These are phyloP conservation scores for Furnarius figulus DNA, from an alignment of 2,113 vertebrate species.

Conservation along the genomic window DNA sequence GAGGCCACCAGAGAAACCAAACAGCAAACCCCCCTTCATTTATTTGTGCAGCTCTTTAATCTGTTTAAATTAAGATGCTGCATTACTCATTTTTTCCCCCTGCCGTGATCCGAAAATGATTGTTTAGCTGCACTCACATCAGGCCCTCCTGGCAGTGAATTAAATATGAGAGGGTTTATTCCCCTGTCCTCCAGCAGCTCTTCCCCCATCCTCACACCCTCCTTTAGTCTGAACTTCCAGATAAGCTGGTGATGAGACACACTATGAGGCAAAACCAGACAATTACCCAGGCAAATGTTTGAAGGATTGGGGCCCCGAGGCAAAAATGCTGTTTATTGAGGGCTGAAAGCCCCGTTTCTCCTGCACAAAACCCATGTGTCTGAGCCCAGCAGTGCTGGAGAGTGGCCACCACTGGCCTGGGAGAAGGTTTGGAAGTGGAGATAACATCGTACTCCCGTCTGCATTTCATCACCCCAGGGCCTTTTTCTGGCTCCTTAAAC, in stretches of 20 bases:
- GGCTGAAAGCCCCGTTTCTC: slow-evolving; percentile 59
- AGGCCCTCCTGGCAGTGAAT: slow-evolving; percentile 58
- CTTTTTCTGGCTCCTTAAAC: slow-evolving; percentile 51
- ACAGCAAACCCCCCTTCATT: neutral
- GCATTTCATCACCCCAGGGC: slow-evolving; percentile 67
- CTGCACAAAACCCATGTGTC: slow-evolving; percentile 38
- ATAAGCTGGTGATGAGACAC: slow-evolving; percentile 44
- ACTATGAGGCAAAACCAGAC: slow-evolving; percentile 61
- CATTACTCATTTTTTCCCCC: slow-evolving; percentile 35
- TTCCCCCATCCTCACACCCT: slow-evolving; percentile 39
- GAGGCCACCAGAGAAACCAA: neutral
- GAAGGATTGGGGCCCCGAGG: slow-evolving; percentile 70
- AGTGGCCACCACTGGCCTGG: slow-evolving; percentile 70
- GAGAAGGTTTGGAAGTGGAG: slow-evolving; percentile 57
- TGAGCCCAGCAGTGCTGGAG: slow-evolving; percentile 56
- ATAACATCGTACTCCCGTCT: slow-evolving; percentile 75
- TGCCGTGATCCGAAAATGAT: slow-evolving; percentile 16
- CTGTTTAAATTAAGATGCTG: slow-evolving; percentile 23
- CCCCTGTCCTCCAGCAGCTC: slow-evolving; percentile 3
- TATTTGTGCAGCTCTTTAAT: neutral
- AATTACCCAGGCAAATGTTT: slow-evolving; percentile 72
- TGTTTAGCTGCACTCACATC: neutral
- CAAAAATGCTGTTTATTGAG: slow-evolving; percentile 68
- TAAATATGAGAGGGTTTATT: neutral
- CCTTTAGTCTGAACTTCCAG: slow-evolving; percentile 43